Evolutionary conservation across 2,888 invertebrate species (phyloP), one percentile per base, ranked within the genome.

Genomic region (Hipparchia sbordonii): DNA sequence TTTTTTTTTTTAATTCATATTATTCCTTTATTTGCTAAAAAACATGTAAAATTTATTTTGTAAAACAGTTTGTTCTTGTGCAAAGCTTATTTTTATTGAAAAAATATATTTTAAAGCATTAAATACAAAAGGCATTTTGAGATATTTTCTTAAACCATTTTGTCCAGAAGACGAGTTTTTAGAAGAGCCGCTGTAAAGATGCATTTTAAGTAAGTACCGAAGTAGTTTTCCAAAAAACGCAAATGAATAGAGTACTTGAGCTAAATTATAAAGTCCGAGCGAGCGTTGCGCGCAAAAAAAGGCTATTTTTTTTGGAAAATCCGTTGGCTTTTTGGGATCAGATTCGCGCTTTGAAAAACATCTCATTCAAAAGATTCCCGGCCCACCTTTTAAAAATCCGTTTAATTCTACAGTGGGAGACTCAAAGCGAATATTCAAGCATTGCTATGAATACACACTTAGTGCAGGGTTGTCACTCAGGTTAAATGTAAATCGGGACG

Each of bases 391-490:
- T 60, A 60, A 60, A 71, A 71, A 71, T 71, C 66, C 66, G 60
- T 71, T 71, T 71, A 71, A 71, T 71, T 67, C 71, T 45, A 71
- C 66, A 67, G 46, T 60, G 48, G 51, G 51, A 59, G 51, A 68
- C 65, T 62, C 71, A 71, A 69, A 72, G 74, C 72, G 71, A 67
- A 71, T 67, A 54, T 68, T 12, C 68, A 48, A 60, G 68, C 71
- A 76, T 77, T 76, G 72, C 76, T 75, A 68, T 75, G 73, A 74
- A 72, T 76, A 60, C 68, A 68, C 68, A 59, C 51, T 68, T 60
- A 48, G 59, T 33, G 3, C 12, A 68, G 68, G 68, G 68, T 33
- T 68, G 68, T 33, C 51, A 10, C n/a, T 2, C 13, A 5, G 1
- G 8, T 4, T 7, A 8, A n/a, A 45, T 5, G 45, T n/a, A 23